Percentiles rank a stretch among this genome's conserved stretches.
Evolutionary conservation across 2,113 vertebrate species (phyloP).

Genomic region (Plecturocebus donacophilus): DNA sequence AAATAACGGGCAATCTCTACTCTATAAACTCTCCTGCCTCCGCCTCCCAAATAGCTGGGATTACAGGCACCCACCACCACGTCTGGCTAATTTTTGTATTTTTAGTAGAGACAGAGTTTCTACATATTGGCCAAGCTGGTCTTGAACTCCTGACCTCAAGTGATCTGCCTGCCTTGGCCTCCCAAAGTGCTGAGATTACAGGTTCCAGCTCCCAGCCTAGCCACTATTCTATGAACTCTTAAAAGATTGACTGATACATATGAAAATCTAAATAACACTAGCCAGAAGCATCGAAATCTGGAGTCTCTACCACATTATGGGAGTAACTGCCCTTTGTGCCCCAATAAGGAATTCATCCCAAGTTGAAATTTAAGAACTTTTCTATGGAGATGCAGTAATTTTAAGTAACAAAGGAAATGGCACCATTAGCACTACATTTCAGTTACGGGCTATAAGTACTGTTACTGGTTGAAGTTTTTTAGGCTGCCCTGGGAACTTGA

Average conservation of each 20-base stretch:
- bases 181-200: too few species aligned
- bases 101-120: too few species aligned
- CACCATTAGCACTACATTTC: background rate
- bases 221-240: background rate
- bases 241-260: background rate
- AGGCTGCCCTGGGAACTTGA: background rate
- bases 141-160: too few species aligned
- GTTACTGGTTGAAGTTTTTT: constrained; percentile 12
- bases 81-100: too few species aligned
- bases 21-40: background rate
- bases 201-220: too few species aligned
- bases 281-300: background rate
- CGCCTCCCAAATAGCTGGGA: too few species aligned
- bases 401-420: constrained; percentile 39
- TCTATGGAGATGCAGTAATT: constrained; percentile 2
- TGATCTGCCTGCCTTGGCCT: too few species aligned
- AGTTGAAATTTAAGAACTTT: constrained; percentile 25
- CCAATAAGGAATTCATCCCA: constrained; percentile 1
- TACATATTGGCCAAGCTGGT: too few species aligned
- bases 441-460: constrained; percentile 8
- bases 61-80: too few species aligned
- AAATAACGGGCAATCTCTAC: background rate
- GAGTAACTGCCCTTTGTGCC: background rate
- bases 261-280: constrained; percentile 21
- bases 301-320: background rate